Evolutionary conservation across 2,113 vertebrate genomes (phyloP).

Genomic region (Mesocricetus auratus): DNA sequence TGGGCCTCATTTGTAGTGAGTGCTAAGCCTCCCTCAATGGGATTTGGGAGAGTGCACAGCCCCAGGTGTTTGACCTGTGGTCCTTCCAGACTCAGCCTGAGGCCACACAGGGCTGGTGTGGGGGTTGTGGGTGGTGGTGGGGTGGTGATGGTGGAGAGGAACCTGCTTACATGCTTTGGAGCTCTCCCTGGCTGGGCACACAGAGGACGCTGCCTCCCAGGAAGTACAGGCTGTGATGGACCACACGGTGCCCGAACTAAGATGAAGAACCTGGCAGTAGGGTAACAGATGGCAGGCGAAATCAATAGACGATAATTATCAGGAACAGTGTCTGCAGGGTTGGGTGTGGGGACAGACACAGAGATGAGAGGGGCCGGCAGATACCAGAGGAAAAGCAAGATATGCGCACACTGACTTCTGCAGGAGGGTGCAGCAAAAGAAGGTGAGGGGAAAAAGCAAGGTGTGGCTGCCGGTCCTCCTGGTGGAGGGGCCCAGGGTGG

Average conservation of each 20-base stretch:
- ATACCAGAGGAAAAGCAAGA: not conserved
- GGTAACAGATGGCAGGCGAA: not conserved
- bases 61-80: not conserved
- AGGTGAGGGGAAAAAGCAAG: fast-evolving
- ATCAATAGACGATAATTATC: conserved; percentile 72
- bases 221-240: not conserved
- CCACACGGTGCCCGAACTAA: not conserved
- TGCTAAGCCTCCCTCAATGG: not conserved
- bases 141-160: not conserved
- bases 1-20: not conserved
- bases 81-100: not conserved
- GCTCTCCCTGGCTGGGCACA: not conserved
- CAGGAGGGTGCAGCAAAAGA: not conserved
- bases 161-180: not conserved
- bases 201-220: not conserved
- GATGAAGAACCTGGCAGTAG: fast-evolving
- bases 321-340: not conserved
- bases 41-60: not conserved
- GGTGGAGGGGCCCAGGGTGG: not conserved
- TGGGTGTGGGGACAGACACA: not conserved
- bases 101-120: not conserved
- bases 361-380: not conserved
- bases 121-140: too few species aligned
- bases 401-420: not conserved
- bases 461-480: fast-evolving